Base-by-base conservation (phyloP, 2,888 invertebrate genomes). In the Agonopterix alstromeriana region DNA sequence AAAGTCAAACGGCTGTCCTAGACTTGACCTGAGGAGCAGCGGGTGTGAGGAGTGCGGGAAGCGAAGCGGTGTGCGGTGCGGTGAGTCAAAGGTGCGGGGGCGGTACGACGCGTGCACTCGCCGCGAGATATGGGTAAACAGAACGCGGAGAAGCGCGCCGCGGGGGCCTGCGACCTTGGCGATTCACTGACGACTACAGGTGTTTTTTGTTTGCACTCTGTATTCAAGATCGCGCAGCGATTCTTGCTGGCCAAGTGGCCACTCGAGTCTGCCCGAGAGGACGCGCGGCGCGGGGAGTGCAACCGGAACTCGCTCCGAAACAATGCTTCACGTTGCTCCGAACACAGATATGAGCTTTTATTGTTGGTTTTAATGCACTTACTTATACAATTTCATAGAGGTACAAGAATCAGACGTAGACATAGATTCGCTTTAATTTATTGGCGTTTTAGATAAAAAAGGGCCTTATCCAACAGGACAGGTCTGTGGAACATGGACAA, bases 81-180 rank as follows among this genome's bases (percentile, higher is more conserved):
- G 75, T 81, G 83, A 82, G 75, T 83, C 81, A 82, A 63, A 64
- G 61, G 67, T 54, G 79, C 73, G 81, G 77, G 77, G 79, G 81
- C 73, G 81, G 71, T 54, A 65, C 64, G 59, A 42, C 41, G 38
- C 42, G 70, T 84, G 82, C 85, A 82, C 73, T 81, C 73, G 81
- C 80, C 81, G 84, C 82, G 82, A 86, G 82, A 88, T 87, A 82
- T 87, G 81, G 87, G 85, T 87, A 84, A 87, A 78, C 85, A 84
- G 82, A 85, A 79, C 86, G 84, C 77, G 60, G 77, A 80, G 76
- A 61, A 74, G 71, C 77, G 73, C 75, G 75, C 75, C 69, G 74
- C 79, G 74, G 79, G 82, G 83, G 81, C 82, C 77, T 79, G 78
- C 76, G 84, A 82, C 85, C 86, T 86, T 87, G 87, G 73, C 76